Evolutionary conservation across 2,888 invertebrate species (phyloP), one percentile per base, ranked within the genome.

Genomic region (Pterobdella sp.): DNA sequence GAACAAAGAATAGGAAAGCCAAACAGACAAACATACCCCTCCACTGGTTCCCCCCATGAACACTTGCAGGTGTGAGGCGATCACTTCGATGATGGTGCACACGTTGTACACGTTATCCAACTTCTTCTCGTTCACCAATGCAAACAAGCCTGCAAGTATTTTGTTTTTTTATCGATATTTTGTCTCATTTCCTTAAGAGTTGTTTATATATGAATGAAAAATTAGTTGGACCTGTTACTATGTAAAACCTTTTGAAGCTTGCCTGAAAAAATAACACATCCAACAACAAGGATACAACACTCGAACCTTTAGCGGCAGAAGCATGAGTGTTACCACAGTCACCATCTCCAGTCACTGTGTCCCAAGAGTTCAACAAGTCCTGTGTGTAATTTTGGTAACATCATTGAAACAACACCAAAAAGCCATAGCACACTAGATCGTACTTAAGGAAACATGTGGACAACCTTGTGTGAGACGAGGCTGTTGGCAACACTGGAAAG

Each of bases 41-140:
- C 92, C 92, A 0, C 90, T 89, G 0, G 90, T 89, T 0, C 92
- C 91, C 0, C 91, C 91, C 88, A 91, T 90, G 67, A 86, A 85
- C 29, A 86, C 87, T 80, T 91, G 90, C 0, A 89, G 88, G 37
- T 80, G 78, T 26, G 66, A 60, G 0, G 81, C 80, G 29, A 83
- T 72, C 37, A 78, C 70, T 10, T 79, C 73, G 2, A 82, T 76
- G 35, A 82, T 75, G 3, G 75, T 75, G 52, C 76, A 72, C 4
- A 80, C 80, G 56, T 73, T 14, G 75, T 75, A 22, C 35, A 70
- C 68, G 7, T 67, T 71, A 1, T 79, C 78, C 7, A 81, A 76
- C 64, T 75, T 76, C 29, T 60, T 60, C 29, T 65, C 64, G 2
- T 56, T 26, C 2, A 76, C 18, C 22, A 32, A 32, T 31, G 71